These are phyloP conservation scores for Anas platyrhynchos DNA, from an alignment of 2,113 vertebrate genomes.

Conservation along the genomic window DNA sequence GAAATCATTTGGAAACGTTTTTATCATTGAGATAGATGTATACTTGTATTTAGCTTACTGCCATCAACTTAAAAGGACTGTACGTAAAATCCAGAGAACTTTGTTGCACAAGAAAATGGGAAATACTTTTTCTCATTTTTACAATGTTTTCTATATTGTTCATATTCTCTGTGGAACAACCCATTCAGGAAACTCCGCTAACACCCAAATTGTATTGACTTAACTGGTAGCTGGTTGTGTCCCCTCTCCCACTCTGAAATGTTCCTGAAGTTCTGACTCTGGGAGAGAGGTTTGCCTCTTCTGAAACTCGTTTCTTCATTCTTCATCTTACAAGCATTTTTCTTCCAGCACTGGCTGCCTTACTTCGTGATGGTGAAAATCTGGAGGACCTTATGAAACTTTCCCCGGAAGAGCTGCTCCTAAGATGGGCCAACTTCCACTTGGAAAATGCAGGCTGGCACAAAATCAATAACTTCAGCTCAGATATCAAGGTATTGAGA, in stretches of 20 bases:
- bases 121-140: background rate
- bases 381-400: conserved; percentile 96
- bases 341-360: conserved; percentile 89
- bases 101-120: background rate
- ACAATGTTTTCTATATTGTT: background rate
- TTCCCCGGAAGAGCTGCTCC: conserved; percentile 93
- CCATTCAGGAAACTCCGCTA: background rate
- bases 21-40: background rate
- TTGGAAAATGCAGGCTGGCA: conserved; percentile 88
- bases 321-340: background rate
- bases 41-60: background rate
- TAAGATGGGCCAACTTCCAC: conserved; percentile 97
- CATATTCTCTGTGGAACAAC: background rate
- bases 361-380: conserved; percentile 93
- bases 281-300: background rate
- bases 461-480: conserved; percentile 96
- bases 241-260: background rate
- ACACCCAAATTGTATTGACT: background rate
- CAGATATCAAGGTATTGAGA: conserved; percentile 89
- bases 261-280: background rate
- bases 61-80: background rate
- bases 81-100: background rate
- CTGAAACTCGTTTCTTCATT: background rate
- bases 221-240: background rate
- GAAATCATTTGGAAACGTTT: background rate